These are phyloP conservation scores for Fabriciana adippe DNA, from an alignment of 2,888 invertebrate genomes.

Conservation along the genomic window DNA sequence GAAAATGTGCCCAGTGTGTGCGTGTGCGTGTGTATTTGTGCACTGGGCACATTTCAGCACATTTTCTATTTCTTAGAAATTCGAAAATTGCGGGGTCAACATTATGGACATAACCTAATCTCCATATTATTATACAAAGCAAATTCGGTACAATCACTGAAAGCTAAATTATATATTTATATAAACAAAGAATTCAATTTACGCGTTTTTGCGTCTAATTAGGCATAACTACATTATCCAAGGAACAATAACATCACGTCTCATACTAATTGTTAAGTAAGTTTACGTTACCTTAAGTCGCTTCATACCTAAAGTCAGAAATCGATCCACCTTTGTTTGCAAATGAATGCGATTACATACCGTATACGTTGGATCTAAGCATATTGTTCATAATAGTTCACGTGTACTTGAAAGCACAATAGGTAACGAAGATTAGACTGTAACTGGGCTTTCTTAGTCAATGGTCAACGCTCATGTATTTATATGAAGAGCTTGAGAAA, in stretches of 20 bases:
- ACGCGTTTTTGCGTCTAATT: background rate
- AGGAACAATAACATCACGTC: background rate
- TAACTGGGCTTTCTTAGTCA: slow-evolving; percentile 28
- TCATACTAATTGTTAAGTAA: background rate
- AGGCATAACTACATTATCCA: background rate
- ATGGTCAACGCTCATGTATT: slow-evolving; percentile 10
- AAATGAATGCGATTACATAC: slow-evolving; percentile 24
- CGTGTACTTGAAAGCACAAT: slow-evolving; percentile 33
- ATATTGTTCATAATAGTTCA: slow-evolving; percentile 36
- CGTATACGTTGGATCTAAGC: slow-evolving; percentile 21
- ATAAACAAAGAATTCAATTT: background rate
- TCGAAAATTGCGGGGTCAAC: too few relatives aligned
- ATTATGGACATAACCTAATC: too few relatives aligned
- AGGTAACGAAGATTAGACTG: slow-evolving; percentile 18
- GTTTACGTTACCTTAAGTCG: slow-evolving; percentile 7
- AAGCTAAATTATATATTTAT: background rate
- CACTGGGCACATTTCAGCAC: too few relatives aligned
- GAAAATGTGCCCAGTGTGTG: too few relatives aligned
- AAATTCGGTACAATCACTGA: too few relatives aligned
- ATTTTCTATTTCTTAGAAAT: too few relatives aligned
- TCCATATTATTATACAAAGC: too few relatives aligned
- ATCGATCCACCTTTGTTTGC: slow-evolving; percentile 27
- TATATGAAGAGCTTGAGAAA: background rate
- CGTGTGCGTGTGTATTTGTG: too few relatives aligned
- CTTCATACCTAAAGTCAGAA: slow-evolving; percentile 15